Evolutionary conservation across 2,797 vertebrate genomes (phyloP), one percentile per base, ranked within the genome.

Genomic region (Phoxinus dragarum): DNA sequence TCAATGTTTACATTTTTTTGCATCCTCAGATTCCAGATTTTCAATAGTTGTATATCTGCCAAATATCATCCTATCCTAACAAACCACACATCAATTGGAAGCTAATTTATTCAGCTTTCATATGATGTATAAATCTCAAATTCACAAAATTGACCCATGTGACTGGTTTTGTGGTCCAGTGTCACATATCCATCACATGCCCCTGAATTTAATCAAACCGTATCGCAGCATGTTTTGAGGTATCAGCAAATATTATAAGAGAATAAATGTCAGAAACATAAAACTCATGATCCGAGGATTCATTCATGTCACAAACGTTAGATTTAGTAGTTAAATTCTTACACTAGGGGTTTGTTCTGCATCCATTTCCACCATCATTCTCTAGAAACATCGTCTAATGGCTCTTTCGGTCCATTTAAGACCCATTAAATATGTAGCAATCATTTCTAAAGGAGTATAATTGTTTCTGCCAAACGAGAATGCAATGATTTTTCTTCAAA

Each of bases 311-410:
- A 52, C 44, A 49, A 52, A 74, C 1, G 4, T 7, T 52, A n/a
- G 19, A 76, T 19, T 52, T 54, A 23, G 19, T 36, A 23, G 31
- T 23, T 23, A 54, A 54, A 75, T 54, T 3, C 11, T 31, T 64
- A 56, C 12, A 3, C 19, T 19, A 38, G 19, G 19, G 73, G 19
- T 75, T 36, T 75, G 10, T 75, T 56, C 74, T 38, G 11, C 21
- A 75, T 31, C 31, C 73, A 54, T 75, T 75, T 54, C 17, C 47
- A 54, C 49, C 73, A 56, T 49, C 72, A 3, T 74, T 49, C 72
- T 49, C 27, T 19, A 21, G 4, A 74, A 38, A 23, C 54, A 76
- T 76, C 49, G 36, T 52, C 21, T 56, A 76, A 76, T 76, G 34
- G 74, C 49, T 23, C 52, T 56, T 38, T 76, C 31, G 11, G 49